phyloP scores from a whole-genome alignment of 2,113 vertebrate species.

The Sprattus sprattus region DNA sequence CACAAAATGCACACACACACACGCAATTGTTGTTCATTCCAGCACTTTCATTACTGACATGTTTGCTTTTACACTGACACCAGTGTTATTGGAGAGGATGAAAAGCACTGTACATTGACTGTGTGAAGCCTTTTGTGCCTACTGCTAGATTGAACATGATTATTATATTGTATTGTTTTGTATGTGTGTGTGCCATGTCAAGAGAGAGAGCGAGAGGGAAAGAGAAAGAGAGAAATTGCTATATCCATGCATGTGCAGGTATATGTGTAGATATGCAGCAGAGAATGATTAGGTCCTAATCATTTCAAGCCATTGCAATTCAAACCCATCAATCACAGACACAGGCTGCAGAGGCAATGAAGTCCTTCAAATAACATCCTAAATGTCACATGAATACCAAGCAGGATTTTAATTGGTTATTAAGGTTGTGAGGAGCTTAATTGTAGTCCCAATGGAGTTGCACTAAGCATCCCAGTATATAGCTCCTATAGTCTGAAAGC shows the following conservation, averaged over 20 bases:
- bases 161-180: too few relatives aligned
- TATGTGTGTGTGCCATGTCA: too few relatives aligned
- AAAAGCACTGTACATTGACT: too few relatives aligned
- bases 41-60: not conserved
- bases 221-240: too few relatives aligned
- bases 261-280: not conserved
- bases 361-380: not conserved
- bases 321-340: not conserved
- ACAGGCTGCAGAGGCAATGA: not conserved
- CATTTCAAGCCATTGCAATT: not conserved
- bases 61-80: not conserved
- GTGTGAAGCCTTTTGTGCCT: too few relatives aligned
- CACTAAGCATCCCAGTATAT: not conserved
- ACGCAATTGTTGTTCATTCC: not conserved
- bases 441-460: not conserved
- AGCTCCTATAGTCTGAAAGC: not conserved
- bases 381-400: conserved; percentile 7
- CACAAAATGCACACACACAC: too few relatives aligned
- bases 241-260: not conserved
- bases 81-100: too few relatives aligned
- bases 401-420: not conserved
- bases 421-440: not conserved
- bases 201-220: too few relatives aligned
- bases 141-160: too few relatives aligned
- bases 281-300: not conserved